phyloP scores from a whole-genome alignment of 2,113 vertebrate genomes.

The Cranoglanis bouderius region DNA sequence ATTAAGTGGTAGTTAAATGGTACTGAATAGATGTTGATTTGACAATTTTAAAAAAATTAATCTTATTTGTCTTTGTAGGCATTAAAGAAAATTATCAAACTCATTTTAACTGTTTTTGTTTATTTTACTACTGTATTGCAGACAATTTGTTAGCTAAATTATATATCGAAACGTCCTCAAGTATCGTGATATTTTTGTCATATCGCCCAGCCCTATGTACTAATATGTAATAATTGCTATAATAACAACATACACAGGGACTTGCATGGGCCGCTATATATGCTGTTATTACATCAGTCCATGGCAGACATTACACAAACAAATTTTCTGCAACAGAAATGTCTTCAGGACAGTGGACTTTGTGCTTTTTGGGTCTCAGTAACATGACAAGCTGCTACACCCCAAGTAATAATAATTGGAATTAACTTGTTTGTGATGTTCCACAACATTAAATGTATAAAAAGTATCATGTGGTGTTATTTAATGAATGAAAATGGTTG shows the following conservation, averaged over 20 bases:
- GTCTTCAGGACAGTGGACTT: neutral
- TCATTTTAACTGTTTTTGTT: too few species aligned
- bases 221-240: neutral
- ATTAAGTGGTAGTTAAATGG: too few species aligned
- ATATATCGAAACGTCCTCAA: too few species aligned
- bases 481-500: neutral
- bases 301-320: neutral
- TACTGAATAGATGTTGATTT: too few species aligned
- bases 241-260: neutral
- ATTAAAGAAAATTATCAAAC: too few species aligned
- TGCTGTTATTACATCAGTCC: neutral
- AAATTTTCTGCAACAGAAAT: neutral
- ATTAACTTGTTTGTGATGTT: neutral
- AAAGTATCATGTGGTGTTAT: neutral
- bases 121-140: too few species aligned
- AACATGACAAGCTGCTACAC: neutral
- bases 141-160: too few species aligned
- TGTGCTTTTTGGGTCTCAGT: neutral
- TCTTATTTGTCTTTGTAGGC: too few species aligned
- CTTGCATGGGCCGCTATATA: neutral
- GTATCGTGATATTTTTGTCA: too few species aligned
- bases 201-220: too few species aligned
- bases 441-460: neutral
- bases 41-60: too few species aligned
- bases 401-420: neutral